Percentiles rank a stretch among this genome's conserved stretches.
Evolutionary conservation across 2,797 vertebrate species (phyloP).

Genomic region (Corythornis leucogaster): DNA sequence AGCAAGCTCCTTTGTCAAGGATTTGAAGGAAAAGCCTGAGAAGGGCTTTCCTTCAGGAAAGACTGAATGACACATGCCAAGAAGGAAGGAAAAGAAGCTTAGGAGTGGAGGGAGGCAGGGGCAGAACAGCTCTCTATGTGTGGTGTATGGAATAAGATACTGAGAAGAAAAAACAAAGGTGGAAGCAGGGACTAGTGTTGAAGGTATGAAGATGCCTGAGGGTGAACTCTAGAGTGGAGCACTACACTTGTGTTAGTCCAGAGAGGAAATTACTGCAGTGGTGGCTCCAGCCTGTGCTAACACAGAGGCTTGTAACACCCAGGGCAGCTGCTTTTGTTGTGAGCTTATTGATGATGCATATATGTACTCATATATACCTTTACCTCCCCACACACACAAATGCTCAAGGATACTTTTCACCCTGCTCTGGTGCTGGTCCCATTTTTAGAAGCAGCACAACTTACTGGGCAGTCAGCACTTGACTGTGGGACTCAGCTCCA

Average conservation of each 20-base stretch:
- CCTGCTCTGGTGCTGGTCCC: not conserved
- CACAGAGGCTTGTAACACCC: not conserved
- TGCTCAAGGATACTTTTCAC: not conserved
- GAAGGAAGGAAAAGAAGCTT: not conserved
- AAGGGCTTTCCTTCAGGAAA: not conserved
- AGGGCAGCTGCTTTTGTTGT: not conserved
- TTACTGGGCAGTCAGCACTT: not conserved
- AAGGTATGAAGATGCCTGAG: not conserved
- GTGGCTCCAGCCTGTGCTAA: not conserved
- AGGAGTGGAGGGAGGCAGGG: not conserved
- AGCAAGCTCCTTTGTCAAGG: not conserved
- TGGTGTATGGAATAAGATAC: not conserved
- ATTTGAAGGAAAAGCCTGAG: not conserved
- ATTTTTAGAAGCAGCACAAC: not conserved
- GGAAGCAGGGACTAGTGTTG: not conserved
- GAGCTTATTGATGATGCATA: not conserved
- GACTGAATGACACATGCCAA: not conserved
- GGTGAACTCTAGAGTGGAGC: not conserved
- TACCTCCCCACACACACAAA: not conserved
- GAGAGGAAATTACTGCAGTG: not conserved
- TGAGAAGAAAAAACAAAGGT: not conserved
- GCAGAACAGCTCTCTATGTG: not conserved
- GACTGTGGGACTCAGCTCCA: not conserved
- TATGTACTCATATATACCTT: not conserved
- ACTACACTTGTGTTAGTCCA: not conserved